These are phyloP conservation scores for Glyphotaelius pellucidus DNA, from an alignment of 2,888 invertebrate genomes.

Conservation along the genomic window DNA sequence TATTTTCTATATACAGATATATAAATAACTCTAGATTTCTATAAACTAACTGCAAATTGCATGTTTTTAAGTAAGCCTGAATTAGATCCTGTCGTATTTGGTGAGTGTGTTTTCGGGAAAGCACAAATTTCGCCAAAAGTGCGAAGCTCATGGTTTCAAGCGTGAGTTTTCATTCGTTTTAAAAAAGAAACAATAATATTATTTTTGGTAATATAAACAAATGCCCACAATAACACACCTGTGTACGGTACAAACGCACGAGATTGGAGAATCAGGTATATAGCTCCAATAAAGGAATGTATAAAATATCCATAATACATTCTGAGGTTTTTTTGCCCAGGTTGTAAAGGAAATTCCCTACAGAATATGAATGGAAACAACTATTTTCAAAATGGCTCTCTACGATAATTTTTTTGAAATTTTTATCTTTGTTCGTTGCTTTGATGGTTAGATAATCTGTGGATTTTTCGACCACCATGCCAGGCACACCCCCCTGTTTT, in stretches of 20 bases:
- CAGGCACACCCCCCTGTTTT: too few relatives aligned
- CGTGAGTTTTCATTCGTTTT: not conserved
- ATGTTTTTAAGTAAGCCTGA: too few relatives aligned
- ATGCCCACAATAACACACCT: not conserved
- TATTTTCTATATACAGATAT: too few relatives aligned
- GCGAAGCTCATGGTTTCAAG: too few relatives aligned
- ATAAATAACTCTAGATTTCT: too few relatives aligned
- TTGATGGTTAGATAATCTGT: too few relatives aligned
- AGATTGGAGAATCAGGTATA: not conserved
- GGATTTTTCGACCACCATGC: too few relatives aligned
- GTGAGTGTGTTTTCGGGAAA: too few relatives aligned
- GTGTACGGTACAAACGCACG: not conserved
- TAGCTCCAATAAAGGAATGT: not conserved
- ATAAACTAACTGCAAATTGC: too few relatives aligned
- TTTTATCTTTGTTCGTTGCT: too few relatives aligned
- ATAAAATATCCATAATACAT: not conserved
- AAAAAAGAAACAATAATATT: not conserved
- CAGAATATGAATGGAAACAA: not conserved
- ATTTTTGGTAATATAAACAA: not conserved
- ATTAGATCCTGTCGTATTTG: not conserved
- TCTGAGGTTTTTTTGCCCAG: not conserved
- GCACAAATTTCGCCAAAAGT: too few relatives aligned
- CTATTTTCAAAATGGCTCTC: not conserved
- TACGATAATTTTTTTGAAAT: too few relatives aligned
- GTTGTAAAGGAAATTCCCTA: not conserved